Base-by-base conservation (phyloP, 2,113 vertebrate genomes). In the Coturnix japonica region DNA sequence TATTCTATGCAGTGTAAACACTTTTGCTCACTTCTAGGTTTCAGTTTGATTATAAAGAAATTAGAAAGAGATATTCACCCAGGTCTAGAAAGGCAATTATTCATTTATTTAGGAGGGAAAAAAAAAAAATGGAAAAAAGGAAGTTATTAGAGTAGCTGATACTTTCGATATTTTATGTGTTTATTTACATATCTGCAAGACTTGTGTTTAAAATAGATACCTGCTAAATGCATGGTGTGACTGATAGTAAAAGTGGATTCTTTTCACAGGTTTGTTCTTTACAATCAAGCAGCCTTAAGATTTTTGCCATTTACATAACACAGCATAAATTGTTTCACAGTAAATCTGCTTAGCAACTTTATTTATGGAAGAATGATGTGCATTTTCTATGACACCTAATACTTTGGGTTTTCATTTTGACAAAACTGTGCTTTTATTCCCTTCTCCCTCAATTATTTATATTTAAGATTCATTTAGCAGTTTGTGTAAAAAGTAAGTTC, bases 291-390 rank as follows among this genome's bases (percentile, higher is more conserved):
- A 53, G 37, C 37, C 77, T 96, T 92, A 85, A 94, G 95, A 93
- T 90, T 87, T 81, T 93, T 85, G 30, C 83, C 54, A 73, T 96
- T 96, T 92, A 81, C 92, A 79, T 95, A 95, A 92, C 86, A 83
- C 91, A 87, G 89, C 64, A 44, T 91, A 91, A 96, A 96, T 87
- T 85, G 91, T 94, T 97, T 97, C 96, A 93, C 78, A 90, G 94
- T 93, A 96, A 95, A 96, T 92, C 94, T 93, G 64, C 89, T 96
- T 93, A 95, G 71, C 95, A 90, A 88, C 75, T 91, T 96, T 91
- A 96, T 96, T 96, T 95, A 87, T 95, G 89, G 96, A 89, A 96
- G 95, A 94, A 92, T 56, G 74, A 91, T 84, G 85, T 82, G 59
- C 76, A 80, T 95, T 93, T 92, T 91, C 87, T 84, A 73, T 94